Percentiles rank a stretch among this genome's conserved stretches.
Conservation (phyloP, 2,888 invertebrate genomes). For the Conops quadrifasciatus region DNA sequence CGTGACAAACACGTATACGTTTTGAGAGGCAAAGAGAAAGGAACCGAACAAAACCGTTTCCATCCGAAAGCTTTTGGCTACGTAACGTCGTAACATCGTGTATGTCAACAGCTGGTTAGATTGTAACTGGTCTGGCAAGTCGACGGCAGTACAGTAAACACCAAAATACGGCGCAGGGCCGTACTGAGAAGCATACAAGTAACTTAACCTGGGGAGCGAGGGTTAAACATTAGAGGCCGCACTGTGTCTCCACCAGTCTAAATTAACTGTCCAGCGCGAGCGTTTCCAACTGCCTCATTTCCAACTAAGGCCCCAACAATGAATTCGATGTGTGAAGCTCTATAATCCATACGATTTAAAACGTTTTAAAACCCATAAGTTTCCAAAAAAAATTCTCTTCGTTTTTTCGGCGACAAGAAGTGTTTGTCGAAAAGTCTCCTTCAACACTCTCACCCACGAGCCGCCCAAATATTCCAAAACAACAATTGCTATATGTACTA, state of each 20-base stretch:
- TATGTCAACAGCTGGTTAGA: too few species aligned
- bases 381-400: too few species aligned
- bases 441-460: background rate
- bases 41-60: background rate
- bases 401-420: background rate
- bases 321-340: too few species aligned
- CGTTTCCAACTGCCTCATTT: background rate
- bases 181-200: too few species aligned
- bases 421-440: background rate
- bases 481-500: background rate
- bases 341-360: background rate
- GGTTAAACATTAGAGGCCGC: background rate
- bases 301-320: too few species aligned
- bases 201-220: too few species aligned
- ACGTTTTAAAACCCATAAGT: too few species aligned
- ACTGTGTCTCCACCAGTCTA: background rate
- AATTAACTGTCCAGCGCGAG: background rate
- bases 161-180: too few species aligned
- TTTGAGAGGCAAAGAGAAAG: slow-evolving; percentile 19
- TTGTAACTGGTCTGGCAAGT: too few species aligned
- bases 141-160: too few species aligned
- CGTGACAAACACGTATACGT: background rate
- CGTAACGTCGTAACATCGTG: slow-evolving; percentile 4
- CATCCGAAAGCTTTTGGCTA: slow-evolving; percentile 2
- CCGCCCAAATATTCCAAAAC: slow-evolving; percentile 7